These are phyloP conservation scores for Drosophila fulvimacula DNA, from an alignment of 2,888 invertebrate genomes.

Conservation along the genomic window DNA sequence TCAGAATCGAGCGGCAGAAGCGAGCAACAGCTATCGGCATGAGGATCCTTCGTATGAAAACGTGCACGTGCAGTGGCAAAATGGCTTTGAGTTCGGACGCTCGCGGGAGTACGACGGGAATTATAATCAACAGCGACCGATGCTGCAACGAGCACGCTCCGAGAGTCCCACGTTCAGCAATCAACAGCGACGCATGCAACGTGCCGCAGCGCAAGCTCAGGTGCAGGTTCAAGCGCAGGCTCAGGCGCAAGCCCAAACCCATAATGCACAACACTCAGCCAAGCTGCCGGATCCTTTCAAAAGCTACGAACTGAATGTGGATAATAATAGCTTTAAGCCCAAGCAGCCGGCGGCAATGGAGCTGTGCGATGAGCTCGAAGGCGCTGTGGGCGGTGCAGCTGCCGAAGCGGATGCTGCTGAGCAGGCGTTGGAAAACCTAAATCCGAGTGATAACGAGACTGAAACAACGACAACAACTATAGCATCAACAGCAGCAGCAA, in stretches of 20 bases:
- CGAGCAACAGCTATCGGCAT: constrained; percentile 62
- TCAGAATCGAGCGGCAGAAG: constrained; percentile 16
- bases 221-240: too few species aligned
- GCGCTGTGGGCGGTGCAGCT: constrained; percentile 69
- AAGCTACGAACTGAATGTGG: constrained; percentile 83
- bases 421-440: constrained; percentile 37
- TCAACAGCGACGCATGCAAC: constrained; percentile 70
- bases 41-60: constrained; percentile 85
- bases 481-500: constrained; percentile 21
- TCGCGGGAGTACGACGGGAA: constrained; percentile 80
- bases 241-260: constrained; percentile 12
- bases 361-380: constrained; percentile 69
- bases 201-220: constrained; percentile 47
- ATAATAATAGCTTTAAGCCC: constrained; percentile 83
- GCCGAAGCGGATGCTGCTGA: constrained; percentile 41
- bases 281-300: constrained; percentile 83
- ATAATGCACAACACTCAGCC: constrained; percentile 40
- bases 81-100: constrained; percentile 84
- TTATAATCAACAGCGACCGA: constrained; percentile 62
- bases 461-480: constrained; percentile 52
- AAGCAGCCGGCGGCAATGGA: constrained; percentile 56
- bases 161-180: constrained; percentile 83
- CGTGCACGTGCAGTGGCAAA: constrained; percentile 84
- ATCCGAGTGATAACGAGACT: constrained; percentile 77
- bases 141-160: constrained; percentile 82